These are phyloP conservation scores for Bruchidius siliquastri DNA, from an alignment of 2,888 invertebrate genomes.

Conservation along the genomic window DNA sequence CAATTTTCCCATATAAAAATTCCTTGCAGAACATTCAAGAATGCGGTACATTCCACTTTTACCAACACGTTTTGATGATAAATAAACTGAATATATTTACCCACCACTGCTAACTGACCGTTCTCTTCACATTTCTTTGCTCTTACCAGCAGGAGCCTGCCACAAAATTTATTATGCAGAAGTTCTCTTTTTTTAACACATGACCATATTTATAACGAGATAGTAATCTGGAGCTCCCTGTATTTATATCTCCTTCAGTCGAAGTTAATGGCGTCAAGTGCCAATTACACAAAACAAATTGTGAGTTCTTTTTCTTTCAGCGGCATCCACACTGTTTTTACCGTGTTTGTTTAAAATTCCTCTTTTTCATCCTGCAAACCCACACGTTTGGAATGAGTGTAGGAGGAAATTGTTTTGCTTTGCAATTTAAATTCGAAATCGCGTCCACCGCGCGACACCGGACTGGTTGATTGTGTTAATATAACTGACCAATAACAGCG, in stretches of 20 bases:
- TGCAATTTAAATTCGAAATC: neutral
- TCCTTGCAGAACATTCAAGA: too few relatives aligned
- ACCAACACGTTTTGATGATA: neutral
- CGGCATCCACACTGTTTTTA: slow-evolving; percentile 9
- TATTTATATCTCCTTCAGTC: slow-evolving; percentile 25
- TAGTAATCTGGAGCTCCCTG: slow-evolving; percentile 25
- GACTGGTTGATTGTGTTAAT: neutral
- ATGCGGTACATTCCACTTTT: neutral
- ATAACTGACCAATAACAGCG: neutral
- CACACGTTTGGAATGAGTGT: neutral
- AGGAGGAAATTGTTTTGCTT: neutral
- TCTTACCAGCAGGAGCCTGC: neutral
- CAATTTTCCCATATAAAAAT: too few relatives aligned
- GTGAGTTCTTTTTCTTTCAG: slow-evolving; percentile 12
- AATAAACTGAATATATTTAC: neutral
- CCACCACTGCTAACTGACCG: neutral
- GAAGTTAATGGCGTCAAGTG: slow-evolving; percentile 29
- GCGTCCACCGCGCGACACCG: neutral
- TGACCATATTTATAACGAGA: slow-evolving; percentile 25
- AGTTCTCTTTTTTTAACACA: neutral
- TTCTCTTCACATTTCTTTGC: neutral
- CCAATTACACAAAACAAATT: slow-evolving; percentile 30
- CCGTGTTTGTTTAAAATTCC: neutral
- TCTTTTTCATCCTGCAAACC: neutral
- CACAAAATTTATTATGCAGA: slow-evolving; percentile 1